A percentile compares a stretch with the other conserved stretches of the same genome.
phyloP scores from a whole-genome alignment of 2,113 vertebrate species.

The Nesospiza acunhae region DNA sequence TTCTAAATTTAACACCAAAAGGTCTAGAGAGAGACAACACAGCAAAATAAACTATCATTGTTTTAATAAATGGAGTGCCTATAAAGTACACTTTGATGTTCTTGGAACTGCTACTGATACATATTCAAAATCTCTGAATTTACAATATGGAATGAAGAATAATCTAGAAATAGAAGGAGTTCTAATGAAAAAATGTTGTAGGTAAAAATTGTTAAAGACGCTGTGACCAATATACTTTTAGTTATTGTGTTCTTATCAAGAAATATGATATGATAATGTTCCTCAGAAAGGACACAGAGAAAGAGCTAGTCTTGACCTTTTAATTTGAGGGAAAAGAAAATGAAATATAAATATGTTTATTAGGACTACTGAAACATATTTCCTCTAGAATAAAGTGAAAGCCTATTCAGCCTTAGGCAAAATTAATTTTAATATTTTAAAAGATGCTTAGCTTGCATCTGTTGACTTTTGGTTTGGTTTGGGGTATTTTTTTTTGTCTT shows the following conservation, averaged over 20 bases:
- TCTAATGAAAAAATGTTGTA: background rate
- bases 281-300: constrained; percentile 48
- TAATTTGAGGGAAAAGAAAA: constrained; percentile 47
- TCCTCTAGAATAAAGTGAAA: background rate
- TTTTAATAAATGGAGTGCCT: background rate
- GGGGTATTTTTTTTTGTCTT: background rate
- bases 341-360: constrained; percentile 33
- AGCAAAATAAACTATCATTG: background rate
- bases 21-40: background rate
- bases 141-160: background rate
- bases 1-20: background rate
- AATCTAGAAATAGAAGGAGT: background rate
- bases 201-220: constrained; percentile 35
- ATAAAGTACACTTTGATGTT: background rate
- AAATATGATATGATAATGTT: constrained; percentile 47
- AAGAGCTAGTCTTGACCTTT: constrained; percentile 29
- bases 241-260: constrained; percentile 31
- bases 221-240: constrained; percentile 22
- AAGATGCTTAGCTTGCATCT: background rate
- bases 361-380: background rate
- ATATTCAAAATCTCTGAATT: constrained; percentile 33
- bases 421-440: background rate
- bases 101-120: constrained; percentile 26
- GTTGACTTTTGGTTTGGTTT: background rate
- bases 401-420: background rate